These are phyloP conservation scores for Notechis scutatus DNA, from an alignment of 2,113 vertebrate species.

Conservation along the genomic window DNA sequence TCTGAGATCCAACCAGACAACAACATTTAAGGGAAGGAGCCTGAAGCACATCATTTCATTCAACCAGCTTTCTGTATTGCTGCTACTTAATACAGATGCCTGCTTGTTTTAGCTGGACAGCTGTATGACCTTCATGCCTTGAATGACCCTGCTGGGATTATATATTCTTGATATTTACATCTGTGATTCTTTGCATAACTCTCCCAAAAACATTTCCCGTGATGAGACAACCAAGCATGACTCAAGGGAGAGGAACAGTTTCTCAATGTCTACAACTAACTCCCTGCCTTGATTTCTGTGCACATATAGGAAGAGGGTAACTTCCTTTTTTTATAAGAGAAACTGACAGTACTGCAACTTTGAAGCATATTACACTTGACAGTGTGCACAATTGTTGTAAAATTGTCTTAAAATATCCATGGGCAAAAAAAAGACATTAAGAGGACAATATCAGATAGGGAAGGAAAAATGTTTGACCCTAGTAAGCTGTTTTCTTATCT, in stretches of 20 bases:
- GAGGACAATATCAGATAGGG: background rate
- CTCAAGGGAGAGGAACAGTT: background rate
- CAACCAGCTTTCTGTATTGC: background rate
- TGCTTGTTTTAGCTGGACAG: background rate
- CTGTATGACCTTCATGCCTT: background rate
- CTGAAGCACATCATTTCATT: background rate
- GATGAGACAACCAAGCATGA: background rate
- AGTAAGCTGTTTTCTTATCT: background rate
- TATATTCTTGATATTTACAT: background rate
- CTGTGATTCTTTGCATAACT: background rate
- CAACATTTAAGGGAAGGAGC: background rate
- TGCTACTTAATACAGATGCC: background rate
- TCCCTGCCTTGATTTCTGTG: background rate
- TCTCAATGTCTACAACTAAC: background rate
- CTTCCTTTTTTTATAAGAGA: background rate
- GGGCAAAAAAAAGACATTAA: background rate
- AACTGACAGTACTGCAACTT: background rate
- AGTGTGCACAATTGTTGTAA: background rate
- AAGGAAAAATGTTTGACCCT: background rate
- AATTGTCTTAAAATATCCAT: background rate
- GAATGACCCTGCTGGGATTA: background rate
- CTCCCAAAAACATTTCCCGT: background rate
- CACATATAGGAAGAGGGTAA: background rate
- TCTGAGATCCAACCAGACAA: background rate
- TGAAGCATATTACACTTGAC: background rate